Evolutionary conservation across 2,113 vertebrate species (phyloP), one percentile per base, ranked within the genome.

Genomic region (Aviceda subcristata): DNA sequence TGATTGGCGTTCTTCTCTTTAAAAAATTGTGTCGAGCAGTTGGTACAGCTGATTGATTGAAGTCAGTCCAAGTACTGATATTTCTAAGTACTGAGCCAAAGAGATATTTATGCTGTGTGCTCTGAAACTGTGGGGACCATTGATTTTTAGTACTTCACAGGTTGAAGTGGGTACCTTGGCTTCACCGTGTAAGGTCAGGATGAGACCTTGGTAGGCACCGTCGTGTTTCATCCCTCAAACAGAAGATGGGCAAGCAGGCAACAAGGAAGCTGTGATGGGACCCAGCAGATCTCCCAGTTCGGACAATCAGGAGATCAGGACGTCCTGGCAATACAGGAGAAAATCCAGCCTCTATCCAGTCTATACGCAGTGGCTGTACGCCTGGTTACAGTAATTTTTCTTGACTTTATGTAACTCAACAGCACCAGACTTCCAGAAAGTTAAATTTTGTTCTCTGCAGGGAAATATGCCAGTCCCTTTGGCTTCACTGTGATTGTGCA

Each of bases 1-100:
- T 79, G 94, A 94, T 76, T 94, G 92, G 87, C 59, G 6, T 79
- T 92, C 57, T 86, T 46, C 57, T 91, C 43, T 71, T 68, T 41
- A 53, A 73, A 94, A 92, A 84, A 15, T 8, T 16, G 51, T n/a
- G 53, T 7, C 51, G 88, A 95, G 92, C 86, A 90, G 92, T 89
- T 92, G 92, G 92, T 95, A 72, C 92, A 94, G 91, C 92, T 95
- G 94, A 96, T 41, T 89, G 91, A 78, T 60, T 89, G 84, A 94
- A 94, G 89, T 30, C 45, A 51, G 81, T 81, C 92, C 95, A 97
- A 94, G 43, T 17, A 57, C 86, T 69, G 89, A 68, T 89, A 87
- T 85, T 92, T 81, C 86, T 41, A 85, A 94, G 89, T 51, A 30
- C 1, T 0, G 57, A 91, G 89, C 91, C 94, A 94, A 69, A 78